Conservation (phyloP, 2,888 invertebrate species). For the Limnephilus lunatus region DNA sequence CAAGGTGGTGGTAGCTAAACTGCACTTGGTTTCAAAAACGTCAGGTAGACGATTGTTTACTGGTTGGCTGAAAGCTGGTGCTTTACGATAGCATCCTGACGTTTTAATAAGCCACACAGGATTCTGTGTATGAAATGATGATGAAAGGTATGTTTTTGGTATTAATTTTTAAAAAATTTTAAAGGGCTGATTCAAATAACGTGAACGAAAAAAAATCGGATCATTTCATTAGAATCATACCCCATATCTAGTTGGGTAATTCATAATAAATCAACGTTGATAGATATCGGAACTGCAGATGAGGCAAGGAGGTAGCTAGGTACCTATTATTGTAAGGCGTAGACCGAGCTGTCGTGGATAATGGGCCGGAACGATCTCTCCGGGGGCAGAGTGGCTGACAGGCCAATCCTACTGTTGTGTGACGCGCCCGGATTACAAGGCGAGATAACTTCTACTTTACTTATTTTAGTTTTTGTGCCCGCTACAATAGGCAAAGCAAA, state of each 20-base stretch:
- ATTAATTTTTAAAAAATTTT: too few relatives aligned
- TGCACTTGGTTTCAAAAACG: too few relatives aligned
- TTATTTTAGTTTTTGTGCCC: too few relatives aligned
- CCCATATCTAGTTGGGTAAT: background rate
- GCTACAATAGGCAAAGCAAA: too few relatives aligned
- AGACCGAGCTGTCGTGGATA: slow-evolving; percentile 45
- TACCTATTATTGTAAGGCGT: background rate
- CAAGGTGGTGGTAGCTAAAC: background rate
- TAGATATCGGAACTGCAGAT: background rate
- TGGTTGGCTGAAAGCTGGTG: background rate
- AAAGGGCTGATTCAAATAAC: too few relatives aligned
- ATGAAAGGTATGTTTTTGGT: too few relatives aligned
- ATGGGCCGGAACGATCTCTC: slow-evolving; percentile 59
- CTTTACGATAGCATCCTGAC: background rate
- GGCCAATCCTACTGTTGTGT: slow-evolving; percentile 55
- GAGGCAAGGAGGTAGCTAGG: background rate
- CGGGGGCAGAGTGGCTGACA: slow-evolving; percentile 52
- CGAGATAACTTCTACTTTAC: too few relatives aligned
- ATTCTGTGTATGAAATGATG: background rate
- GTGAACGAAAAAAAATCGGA: too few relatives aligned
- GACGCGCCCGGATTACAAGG: too few relatives aligned
- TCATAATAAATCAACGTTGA: background rate
- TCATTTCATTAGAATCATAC: background rate
- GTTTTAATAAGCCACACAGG: background rate
- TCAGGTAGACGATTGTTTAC: too few relatives aligned